phyloP scores from a whole-genome alignment of 2,888 invertebrate species.

The Chaitophorus viminalis region DNA sequence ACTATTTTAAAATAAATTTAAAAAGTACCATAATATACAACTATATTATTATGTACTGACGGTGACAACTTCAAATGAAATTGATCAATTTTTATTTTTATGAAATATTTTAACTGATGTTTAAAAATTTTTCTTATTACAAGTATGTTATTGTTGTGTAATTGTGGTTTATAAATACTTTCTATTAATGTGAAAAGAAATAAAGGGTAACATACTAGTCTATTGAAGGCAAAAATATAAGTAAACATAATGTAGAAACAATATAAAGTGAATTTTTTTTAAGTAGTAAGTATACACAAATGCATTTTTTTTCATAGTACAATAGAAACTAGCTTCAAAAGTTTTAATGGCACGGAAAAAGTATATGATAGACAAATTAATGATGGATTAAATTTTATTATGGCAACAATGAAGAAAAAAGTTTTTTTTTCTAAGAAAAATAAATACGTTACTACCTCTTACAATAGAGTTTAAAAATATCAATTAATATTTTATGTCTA shows the following conservation, averaged over 20 bases:
- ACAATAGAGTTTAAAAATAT: background rate
- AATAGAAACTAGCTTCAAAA: constrained; percentile 14
- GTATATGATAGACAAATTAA: background rate
- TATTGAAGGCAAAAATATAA: constrained; percentile 26
- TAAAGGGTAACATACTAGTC: constrained; percentile 19
- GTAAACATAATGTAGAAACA: constrained; percentile 44
- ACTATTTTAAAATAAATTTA: too few species aligned
- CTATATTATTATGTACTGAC: too few species aligned
- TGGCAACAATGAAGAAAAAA: background rate
- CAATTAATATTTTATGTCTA: background rate
- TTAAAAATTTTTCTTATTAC: constrained; percentile 32
- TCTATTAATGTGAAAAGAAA: background rate
- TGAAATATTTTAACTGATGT: background rate
- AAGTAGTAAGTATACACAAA: background rate
- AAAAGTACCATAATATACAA: too few species aligned
- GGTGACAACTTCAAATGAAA: background rate
- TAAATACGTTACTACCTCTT: background rate
- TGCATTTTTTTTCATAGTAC: background rate
- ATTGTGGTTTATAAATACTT: background rate
- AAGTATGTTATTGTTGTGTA: background rate
- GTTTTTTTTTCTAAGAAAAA: background rate
- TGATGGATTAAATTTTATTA: background rate
- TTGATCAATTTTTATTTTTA: background rate
- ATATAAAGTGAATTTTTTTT: constrained; percentile 10
- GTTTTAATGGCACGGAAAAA: constrained; percentile 4